Percentiles rank a stretch among this genome's conserved stretches.
phyloP scores from a whole-genome alignment of 2,113 vertebrate species.

The Pyxicephalus adspersus region DNA sequence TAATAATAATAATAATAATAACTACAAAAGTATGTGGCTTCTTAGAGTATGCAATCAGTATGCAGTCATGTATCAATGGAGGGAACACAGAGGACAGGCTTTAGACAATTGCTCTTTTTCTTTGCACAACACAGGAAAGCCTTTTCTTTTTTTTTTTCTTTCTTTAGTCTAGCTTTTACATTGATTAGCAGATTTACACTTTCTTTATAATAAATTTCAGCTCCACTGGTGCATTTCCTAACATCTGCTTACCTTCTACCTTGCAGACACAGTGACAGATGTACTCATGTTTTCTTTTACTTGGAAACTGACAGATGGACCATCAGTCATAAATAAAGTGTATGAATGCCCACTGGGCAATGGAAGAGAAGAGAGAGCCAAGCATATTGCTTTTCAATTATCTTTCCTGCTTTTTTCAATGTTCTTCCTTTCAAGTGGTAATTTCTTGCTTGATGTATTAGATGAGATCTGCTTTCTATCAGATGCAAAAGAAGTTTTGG shows the following conservation, averaged over 20 bases:
- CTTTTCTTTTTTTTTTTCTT: background rate
- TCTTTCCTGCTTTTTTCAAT: conserved; percentile 60
- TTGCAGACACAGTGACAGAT: conserved; percentile 78
- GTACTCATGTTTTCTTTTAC: conserved; percentile 60
- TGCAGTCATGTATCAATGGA: no score
- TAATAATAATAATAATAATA: no score
- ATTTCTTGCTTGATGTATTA: background rate
- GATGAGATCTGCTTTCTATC: background rate
- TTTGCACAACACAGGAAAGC: no score
- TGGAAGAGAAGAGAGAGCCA: conserved; percentile 18
- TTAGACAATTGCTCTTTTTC: no score
- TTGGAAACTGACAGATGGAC: conserved; percentile 69
- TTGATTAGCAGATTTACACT: conserved; percentile 62
- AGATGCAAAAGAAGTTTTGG: no score
- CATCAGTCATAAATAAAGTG: conserved; percentile 65
- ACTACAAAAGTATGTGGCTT: no score
- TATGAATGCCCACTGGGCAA: conserved; percentile 54
- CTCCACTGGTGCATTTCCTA: conserved; percentile 69
- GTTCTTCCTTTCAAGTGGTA: background rate
- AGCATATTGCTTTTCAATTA: conserved; percentile 57
- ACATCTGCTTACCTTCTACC: conserved; percentile 74
- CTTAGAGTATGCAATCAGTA: no score
- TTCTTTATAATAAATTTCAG: conserved; percentile 66
- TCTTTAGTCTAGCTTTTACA: conserved; percentile 49
- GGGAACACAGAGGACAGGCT: no score